Conservation (phyloP, 2,797 vertebrate species). For the Acridotheres tristis region DNA sequence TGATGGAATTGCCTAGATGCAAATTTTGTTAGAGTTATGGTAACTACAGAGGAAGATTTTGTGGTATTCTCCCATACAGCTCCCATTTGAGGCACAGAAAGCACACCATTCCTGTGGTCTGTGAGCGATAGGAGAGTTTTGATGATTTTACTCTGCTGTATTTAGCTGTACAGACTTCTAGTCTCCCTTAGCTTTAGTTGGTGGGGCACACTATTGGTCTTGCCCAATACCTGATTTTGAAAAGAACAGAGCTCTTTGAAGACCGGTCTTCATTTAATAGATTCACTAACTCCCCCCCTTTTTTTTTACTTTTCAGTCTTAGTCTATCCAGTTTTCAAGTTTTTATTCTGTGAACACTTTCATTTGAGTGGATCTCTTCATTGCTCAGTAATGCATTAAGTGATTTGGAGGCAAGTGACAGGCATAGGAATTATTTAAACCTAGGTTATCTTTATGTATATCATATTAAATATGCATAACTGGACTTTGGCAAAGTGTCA, state of each 20-base stretch:
- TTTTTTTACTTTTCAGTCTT: background rate
- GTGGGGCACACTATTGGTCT: background rate
- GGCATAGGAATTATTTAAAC: background rate
- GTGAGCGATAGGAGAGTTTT: background rate
- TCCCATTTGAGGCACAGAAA: background rate
- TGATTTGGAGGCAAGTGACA: background rate
- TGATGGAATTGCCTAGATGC: background rate
- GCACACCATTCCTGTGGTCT: background rate
- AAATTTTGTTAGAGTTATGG: background rate
- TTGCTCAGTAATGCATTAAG: background rate
- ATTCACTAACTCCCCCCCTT: fast-evolving
- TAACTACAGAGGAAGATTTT: background rate
- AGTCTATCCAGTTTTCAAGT: background rate
- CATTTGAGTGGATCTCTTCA: background rate
- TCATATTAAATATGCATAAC: background rate
- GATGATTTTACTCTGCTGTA: background rate
- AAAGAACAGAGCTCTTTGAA: background rate
- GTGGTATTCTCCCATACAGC: background rate
- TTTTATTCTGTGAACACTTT: background rate
- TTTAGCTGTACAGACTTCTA: background rate
- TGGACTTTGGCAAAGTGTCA: background rate
- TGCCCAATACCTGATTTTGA: background rate
- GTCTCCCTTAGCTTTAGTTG: background rate
- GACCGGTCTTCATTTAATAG: background rate
- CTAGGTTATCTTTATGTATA: background rate